Evolutionary conservation across 64 coral and sea anemone species (phyloP), one percentile per base, ranked within the genome.

Genomic region (Montipora capricornis): DNA sequence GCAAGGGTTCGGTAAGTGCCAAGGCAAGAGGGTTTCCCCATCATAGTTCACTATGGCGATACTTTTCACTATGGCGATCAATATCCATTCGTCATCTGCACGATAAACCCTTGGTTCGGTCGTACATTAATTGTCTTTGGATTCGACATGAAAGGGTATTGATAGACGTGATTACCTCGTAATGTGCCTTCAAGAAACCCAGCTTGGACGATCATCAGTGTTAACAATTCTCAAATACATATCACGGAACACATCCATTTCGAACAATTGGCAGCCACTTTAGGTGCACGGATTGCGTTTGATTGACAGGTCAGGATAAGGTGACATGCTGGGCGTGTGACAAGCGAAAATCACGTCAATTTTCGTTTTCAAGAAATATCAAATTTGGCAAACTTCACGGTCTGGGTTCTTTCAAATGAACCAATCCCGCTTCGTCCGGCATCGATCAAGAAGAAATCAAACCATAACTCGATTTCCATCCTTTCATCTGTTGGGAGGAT

Each of bases 251-350:
- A 73, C 44, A 70, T 47, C 67, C 66, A 68, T 48, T 84, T 84
- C 82, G 5, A 10, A 70, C 37, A 13, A 22, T 46, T 19, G 19
- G 45, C 44, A 69, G 82, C 82, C 49, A 44, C 66, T 17, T 49
- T 78, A 37, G 75, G 6, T 57, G 16, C 64, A 86, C 82, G 66
- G 73, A 48, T 86, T 51, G 47, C 46, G 0, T 71, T 86, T 86
- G 82, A 86, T 86, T 86, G 82, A 71, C 82, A 86, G 64, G 6
- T 45, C 60, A 58, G 60, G 81, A 83, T 83, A 17, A 47, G 19
- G 19, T 69, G 44, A 86, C 62, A 73, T 49, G 62, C 5, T 71
- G 62, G 82, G 66, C 46, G 45, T 86, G 82, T 86, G 82, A 71
- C 82, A 70, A 47, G 3, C 62, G 3, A 61, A 81, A 82, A 82